Conservation (phyloP, 1,140 invertebrate species). For the Drosophila varians region DNA sequence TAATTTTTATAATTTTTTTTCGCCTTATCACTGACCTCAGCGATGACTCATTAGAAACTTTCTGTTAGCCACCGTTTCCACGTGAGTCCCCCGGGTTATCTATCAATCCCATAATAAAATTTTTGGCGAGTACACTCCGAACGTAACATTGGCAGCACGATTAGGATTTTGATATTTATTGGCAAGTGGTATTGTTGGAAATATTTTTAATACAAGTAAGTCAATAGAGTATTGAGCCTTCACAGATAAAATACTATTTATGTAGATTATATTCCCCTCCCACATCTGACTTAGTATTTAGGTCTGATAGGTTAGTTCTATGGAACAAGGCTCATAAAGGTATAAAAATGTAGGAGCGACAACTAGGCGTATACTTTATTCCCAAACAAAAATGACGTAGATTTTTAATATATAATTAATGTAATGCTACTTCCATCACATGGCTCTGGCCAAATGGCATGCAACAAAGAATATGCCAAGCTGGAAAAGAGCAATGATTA, state of each 20-base stretch:
- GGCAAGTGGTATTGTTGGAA: constrained; percentile 2
- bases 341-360: neutral
- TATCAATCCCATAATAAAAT: constrained; percentile 20
- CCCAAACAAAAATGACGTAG: neutral
- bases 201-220: neutral
- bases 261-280: neutral
- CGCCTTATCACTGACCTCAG: constrained; percentile 12
- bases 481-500: constrained; percentile 86
- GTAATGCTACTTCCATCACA: constrained; percentile 76
- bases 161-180: constrained; percentile 18
- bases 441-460: constrained; percentile 84
- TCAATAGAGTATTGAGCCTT: neutral
- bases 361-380: neutral
- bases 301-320: constrained; percentile 10
- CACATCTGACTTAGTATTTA: neutral
- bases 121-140: constrained; percentile 4
- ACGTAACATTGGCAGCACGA: constrained; percentile 4
- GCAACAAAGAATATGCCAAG: constrained; percentile 56
- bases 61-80: neutral
- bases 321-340: constrained; percentile 13
- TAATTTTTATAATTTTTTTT: too few species aligned
- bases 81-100: constrained; percentile 59
- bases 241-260: neutral
- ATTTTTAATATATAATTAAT: neutral
- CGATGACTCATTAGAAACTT: constrained; percentile 10